These are phyloP conservation scores for Cavia porcellus DNA, from an alignment of 2,113 vertebrate genomes.

Conservation along the genomic window DNA sequence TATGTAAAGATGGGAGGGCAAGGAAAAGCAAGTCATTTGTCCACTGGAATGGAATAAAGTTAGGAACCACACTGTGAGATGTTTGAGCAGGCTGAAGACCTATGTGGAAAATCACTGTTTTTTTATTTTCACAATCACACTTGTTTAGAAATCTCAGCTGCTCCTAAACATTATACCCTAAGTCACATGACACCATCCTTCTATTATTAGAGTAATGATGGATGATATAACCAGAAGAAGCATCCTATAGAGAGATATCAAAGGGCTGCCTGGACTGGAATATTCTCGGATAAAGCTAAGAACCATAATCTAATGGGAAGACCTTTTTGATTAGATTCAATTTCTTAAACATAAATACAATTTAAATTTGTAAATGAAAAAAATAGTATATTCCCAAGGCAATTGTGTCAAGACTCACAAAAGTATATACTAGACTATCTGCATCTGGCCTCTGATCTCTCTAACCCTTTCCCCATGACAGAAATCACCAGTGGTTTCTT, in stretches of 20 bases:
- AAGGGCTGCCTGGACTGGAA: neutral
- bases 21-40: neutral
- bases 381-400: neutral
- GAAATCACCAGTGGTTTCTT: neutral
- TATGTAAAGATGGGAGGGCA: neutral
- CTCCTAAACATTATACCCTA: neutral
- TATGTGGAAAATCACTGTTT: neutral
- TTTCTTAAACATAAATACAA: neutral
- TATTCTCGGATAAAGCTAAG: neutral
- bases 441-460: neutral
- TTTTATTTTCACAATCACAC: neutral
- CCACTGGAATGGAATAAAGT: neutral
- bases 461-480: neutral
- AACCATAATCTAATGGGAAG: neutral
- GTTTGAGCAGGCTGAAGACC: neutral
- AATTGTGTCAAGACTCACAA: slow-evolving; percentile 6
- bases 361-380: slow-evolving; percentile 6
- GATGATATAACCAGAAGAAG: neutral
- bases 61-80: neutral
- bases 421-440: neutral
- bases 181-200: neutral
- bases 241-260: neutral
- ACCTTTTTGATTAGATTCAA: neutral
- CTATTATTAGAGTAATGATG: neutral
- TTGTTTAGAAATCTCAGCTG: neutral